Base-by-base conservation (phyloP, 2,888 invertebrate species). In the Plebejus anna region DNA sequence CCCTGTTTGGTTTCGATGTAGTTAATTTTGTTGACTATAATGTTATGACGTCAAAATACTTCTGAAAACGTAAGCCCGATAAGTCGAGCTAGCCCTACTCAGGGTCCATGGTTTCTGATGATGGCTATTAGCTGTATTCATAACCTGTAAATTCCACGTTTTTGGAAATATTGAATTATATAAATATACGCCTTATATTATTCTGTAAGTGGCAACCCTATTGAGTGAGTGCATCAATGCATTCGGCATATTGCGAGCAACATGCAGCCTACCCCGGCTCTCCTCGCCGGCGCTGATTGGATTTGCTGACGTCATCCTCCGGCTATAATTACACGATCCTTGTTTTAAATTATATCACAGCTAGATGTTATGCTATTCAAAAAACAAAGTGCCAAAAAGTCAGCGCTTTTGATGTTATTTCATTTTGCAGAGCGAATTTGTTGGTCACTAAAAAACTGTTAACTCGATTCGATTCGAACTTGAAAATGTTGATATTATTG, bases 271-370 rank as follows among this genome's bases (percentile, higher is more conserved):
- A 77, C 70, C 82, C 82, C 72, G 82, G 82, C 83, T 84, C 85
- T 84, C 85, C 83, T 84, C 87, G 85, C 84, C 84, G 11, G 16
- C 86, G 84, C 86, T 91, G 92, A 92, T 92, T 92, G 92, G 90
- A 92, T 92, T 92, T 90, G 86, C 80, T 66, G 75, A 38, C 70
- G 70, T 66, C 75, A 51, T 47, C 47, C 42, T 61, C 75, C 47
- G 28, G 70, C 47, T 70, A 32, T 36, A 76, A 76, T 71, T 42
- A 71, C 57, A 75, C 42, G 42, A 59, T 75, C 55, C 75, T 75
- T 57, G 59, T 75, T 75, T 57, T 61, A 75, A 38, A 22, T 59
- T 38, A n/a, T 75, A 36, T 42, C 22, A 61, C 59, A 38, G 38
- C 38, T 75, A 42, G 72, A 72, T 72, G 9, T 47, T 22, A 47